A percentile compares a stretch with the other conserved stretches of the same genome.
Evolutionary conservation across 2,888 invertebrate genomes (phyloP).

Genomic region (Acleris holmiana): DNA sequence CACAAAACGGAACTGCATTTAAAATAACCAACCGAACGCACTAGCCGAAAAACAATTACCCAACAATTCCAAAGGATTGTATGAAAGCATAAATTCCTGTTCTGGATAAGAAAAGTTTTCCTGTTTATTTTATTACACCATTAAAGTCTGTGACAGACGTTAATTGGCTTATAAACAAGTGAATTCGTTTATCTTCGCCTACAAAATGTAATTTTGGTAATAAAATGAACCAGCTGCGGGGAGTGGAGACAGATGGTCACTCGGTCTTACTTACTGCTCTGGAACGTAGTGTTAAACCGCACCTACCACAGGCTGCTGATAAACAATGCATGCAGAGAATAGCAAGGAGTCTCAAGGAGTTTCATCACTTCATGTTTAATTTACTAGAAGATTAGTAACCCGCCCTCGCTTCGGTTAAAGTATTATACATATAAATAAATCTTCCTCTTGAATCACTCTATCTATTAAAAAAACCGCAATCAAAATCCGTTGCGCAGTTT

Average conservation of each 20-base stretch:
- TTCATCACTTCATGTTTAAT: neutral
- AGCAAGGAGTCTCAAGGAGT: neutral
- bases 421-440: no score
- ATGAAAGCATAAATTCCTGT: neutral
- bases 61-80: neutral
- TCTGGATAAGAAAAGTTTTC: neutral
- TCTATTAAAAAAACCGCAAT: no score
- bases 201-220: conserved; percentile 17
- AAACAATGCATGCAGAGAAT: neutral
- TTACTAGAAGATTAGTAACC: no score
- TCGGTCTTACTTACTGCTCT: neutral
- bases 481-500: no score
- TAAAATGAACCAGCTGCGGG: conserved; percentile 18
- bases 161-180: conserved; percentile 31
- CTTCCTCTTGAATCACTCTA: no score
- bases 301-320: neutral
- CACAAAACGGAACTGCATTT: neutral
- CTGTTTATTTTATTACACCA: conserved; percentile 26
- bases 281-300: no score
- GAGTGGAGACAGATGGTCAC: conserved; percentile 3
- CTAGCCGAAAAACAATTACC: neutral
- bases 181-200: conserved; percentile 19
- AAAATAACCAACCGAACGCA: neutral
- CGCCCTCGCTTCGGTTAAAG: no score
- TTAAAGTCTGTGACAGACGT: conserved; percentile 20